These are phyloP conservation scores for Anser cygnoides DNA, from an alignment of 2,113 vertebrate species.

Conservation along the genomic window DNA sequence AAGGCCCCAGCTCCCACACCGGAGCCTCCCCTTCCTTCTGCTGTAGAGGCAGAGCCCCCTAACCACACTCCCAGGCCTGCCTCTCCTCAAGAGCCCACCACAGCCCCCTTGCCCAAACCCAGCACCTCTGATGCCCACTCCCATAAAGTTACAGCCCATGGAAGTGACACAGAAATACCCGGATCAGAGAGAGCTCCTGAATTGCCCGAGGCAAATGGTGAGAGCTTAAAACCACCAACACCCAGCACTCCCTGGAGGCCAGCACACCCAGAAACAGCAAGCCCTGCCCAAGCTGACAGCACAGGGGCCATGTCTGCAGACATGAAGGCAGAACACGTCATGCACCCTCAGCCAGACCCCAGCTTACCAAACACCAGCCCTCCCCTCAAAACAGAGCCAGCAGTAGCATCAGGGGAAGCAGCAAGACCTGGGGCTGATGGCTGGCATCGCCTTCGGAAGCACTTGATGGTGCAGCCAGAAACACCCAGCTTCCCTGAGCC, in stretches of 20 bases:
- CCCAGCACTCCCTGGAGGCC: background rate
- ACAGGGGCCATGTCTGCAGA: background rate
- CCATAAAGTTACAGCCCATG: slow-evolving; percentile 60
- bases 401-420: background rate
- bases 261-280: background rate
- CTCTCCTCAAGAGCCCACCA: background rate
- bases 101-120: background rate
- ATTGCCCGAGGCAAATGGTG: background rate
- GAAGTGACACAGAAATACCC: background rate
- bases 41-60: background rate
- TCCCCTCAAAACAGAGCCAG: slow-evolving; percentile 31
- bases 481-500: slow-evolving; percentile 64
- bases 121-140: background rate
- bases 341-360: background rate
- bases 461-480: slow-evolving; percentile 84
- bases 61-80: background rate
- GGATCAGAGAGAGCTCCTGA: background rate
- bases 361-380: background rate
- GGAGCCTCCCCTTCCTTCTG: background rate
- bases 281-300: background rate
- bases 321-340: background rate
- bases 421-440: slow-evolving; percentile 69
- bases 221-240: background rate
- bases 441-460: slow-evolving; percentile 89
- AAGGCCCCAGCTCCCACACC: background rate